These are phyloP conservation scores for Andrena fulva DNA, from an alignment of 2,888 invertebrate species.

Conservation along the genomic window DNA sequence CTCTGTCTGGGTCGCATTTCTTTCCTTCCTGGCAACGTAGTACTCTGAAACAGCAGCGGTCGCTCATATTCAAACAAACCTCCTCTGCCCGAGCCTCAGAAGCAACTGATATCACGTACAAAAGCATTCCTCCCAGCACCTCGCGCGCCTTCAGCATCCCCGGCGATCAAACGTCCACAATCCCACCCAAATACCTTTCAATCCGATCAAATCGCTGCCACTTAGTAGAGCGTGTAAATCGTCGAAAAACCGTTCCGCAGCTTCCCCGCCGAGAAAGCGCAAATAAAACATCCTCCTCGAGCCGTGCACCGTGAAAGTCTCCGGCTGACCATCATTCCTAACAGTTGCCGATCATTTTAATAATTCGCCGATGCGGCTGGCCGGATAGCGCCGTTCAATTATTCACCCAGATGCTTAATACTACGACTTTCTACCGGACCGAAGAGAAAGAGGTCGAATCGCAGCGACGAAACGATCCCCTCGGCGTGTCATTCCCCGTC, in stretches of 20 bases:
- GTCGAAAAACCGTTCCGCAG: not conserved
- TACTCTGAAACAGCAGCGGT: not conserved
- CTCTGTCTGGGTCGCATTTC: not conserved
- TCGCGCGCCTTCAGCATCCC: not conserved
- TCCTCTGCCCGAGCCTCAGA: too few species aligned
- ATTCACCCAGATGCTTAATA: constrained; percentile 16
- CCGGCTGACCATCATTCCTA: not conserved
- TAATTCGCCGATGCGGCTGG: constrained; percentile 18
- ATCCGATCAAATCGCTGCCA: not conserved
- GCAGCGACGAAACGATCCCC: not conserved
- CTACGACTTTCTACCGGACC: constrained; percentile 35
- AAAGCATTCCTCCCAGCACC: too few species aligned
- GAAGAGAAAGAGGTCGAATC: constrained; percentile 7
- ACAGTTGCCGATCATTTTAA: constrained; percentile 16
- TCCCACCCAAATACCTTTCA: not conserved
- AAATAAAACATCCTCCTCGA: constrained; percentile 1
- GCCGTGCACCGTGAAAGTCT: constrained; percentile 11
- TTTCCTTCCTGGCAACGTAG: not conserved
- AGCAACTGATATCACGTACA: too few species aligned
- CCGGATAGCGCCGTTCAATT: constrained; percentile 28
- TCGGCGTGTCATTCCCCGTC: constrained; percentile 16
- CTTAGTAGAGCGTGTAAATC: constrained; percentile 13
- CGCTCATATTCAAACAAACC: not conserved
- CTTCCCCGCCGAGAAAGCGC: constrained; percentile 16
- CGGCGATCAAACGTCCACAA: not conserved